These are phyloP conservation scores for Lycophotia porphyrea DNA, from an alignment of 2,888 invertebrate species.

Conservation along the genomic window DNA sequence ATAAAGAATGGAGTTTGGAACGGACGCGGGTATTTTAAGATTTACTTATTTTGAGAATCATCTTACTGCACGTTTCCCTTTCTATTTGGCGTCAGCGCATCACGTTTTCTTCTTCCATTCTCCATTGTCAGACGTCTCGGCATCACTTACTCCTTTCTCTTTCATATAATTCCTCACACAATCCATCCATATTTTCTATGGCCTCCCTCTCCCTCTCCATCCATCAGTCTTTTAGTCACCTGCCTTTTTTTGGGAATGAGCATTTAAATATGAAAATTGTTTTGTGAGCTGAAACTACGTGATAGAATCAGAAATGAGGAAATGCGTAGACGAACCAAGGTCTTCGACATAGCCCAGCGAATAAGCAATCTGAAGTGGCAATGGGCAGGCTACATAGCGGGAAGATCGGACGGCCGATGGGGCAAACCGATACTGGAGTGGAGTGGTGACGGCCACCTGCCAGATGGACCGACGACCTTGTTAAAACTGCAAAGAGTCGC, in stretches of 20 bases:
- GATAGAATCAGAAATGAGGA: no score
- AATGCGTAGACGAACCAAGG: no score
- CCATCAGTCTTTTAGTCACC: neutral
- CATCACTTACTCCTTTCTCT: neutral
- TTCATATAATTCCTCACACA: neutral
- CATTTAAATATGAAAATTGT: neutral
- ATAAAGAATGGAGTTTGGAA: conserved; percentile 25
- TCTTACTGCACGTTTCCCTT: neutral
- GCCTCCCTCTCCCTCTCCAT: neutral
- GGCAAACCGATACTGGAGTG: no score
- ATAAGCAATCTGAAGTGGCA: no score
- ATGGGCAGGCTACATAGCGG: no score
- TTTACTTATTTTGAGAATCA: neutral
- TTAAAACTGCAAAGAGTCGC: no score
- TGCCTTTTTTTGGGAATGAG: neutral
- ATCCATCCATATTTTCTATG: neutral
- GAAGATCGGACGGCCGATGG: no score
- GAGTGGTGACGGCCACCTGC: no score
- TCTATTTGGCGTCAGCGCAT: neutral
- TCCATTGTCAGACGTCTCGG: neutral
- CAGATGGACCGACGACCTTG: no score
- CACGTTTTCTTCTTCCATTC: neutral
- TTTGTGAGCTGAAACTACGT: no score
- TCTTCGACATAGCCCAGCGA: no score
- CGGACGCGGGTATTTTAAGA: neutral